A percentile compares a stretch with the other conserved stretches of the same genome.
Conservation (phyloP, 2,797 vertebrate species). For the Myotis myotis region DNA sequence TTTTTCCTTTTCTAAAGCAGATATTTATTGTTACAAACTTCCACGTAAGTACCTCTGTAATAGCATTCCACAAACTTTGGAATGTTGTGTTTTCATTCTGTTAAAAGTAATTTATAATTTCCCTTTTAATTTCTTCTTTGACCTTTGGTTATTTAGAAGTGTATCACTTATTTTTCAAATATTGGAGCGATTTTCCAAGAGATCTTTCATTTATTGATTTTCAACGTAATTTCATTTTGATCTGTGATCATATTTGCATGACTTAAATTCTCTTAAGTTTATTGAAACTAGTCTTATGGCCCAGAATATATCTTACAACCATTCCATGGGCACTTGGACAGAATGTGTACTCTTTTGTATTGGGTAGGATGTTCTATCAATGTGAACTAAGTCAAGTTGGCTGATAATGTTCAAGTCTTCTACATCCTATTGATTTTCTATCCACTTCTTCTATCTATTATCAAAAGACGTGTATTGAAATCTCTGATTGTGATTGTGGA, state of each 20-base stretch:
- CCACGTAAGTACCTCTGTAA: not conserved
- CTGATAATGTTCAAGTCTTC: not conserved
- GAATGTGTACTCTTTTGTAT: not conserved
- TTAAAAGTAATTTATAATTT: slow-evolving; percentile 20
- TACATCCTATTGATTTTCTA: not conserved
- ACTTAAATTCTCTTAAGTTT: not conserved
- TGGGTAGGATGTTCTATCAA: not conserved
- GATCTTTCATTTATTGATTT: not conserved
- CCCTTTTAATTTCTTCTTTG: not conserved
- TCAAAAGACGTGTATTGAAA: not conserved
- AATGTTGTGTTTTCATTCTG: not conserved
- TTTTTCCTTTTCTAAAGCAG: not conserved
- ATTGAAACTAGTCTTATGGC: not conserved
- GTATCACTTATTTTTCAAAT: not conserved
- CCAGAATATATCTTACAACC: not conserved
- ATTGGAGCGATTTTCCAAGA: not conserved
- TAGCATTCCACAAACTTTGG: not conserved
- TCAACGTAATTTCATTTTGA: not conserved
- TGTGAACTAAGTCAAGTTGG: not conserved
- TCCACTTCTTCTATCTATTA: not conserved
- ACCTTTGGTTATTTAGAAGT: not conserved
- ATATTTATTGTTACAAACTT: not conserved
- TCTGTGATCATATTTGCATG: not conserved
- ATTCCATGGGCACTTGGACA: not conserved
- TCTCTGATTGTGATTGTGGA: not conserved